phyloP scores from a whole-genome alignment of 2,888 invertebrate genomes.

The Linnaemya tessellans region DNA sequence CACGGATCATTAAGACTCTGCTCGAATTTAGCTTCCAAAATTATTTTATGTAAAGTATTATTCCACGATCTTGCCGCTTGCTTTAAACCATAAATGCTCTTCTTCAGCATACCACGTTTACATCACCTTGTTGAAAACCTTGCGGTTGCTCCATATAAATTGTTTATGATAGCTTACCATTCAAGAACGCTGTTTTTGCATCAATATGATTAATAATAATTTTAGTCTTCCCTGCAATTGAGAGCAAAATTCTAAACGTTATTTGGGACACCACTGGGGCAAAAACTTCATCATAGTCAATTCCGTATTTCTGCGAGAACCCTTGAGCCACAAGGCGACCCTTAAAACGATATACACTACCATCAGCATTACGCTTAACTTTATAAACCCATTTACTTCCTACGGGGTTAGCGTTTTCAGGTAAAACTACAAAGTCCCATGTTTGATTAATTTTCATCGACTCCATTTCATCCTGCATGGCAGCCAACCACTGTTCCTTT shows the following conservation, averaged over 20 bases:
- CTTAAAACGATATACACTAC: slow-evolving; percentile 56
- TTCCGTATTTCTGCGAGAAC: slow-evolving; percentile 58
- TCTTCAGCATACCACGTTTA: slow-evolving; percentile 60
- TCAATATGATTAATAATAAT: slow-evolving; percentile 62
- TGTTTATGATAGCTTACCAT: slow-evolving; percentile 48
- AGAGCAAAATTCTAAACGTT: slow-evolving; percentile 61
- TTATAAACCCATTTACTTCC: slow-evolving; percentile 73
- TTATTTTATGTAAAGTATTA: slow-evolving; percentile 45
- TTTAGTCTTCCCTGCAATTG: slow-evolving; percentile 31
- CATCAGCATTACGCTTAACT: slow-evolving; percentile 51
- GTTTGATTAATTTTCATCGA: slow-evolving; percentile 28
- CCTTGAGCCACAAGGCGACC: slow-evolving; percentile 65
- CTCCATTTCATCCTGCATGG: slow-evolving; percentile 52
- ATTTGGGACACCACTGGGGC: slow-evolving; percentile 61
- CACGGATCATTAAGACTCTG: slow-evolving; percentile 52
- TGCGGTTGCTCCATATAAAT: slow-evolving; percentile 70
- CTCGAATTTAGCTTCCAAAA: slow-evolving; percentile 33
- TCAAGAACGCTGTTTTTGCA: slow-evolving; percentile 66
- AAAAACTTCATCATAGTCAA: slow-evolving; percentile 67
- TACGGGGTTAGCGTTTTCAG: slow-evolving; percentile 61
- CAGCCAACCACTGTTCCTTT: slow-evolving; percentile 38
- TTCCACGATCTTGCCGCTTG: slow-evolving; percentile 71
- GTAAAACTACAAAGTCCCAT: slow-evolving; percentile 63
- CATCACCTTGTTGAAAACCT: slow-evolving; percentile 53
- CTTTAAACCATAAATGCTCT: slow-evolving; percentile 69